Base-by-base conservation (phyloP, 2,797 vertebrate species). In the Dicrostonyx torquatus region DNA sequence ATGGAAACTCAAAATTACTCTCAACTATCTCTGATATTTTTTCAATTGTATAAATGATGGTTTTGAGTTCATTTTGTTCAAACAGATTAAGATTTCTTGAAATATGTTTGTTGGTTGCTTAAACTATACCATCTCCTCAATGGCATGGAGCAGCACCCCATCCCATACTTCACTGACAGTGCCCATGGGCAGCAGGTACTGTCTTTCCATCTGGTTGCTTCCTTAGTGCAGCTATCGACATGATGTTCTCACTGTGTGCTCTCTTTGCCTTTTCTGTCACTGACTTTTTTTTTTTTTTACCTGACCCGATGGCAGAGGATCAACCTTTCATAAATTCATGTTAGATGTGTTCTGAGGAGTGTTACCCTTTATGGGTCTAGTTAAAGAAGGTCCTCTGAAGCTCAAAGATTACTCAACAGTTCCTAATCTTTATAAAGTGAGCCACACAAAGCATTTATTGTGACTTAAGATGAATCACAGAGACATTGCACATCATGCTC, bases 361-460 rank as follows among this genome's bases (percentile, higher is more conserved):
- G 53, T 83, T 37, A 43, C 29, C 14, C 6, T 85, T 79, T 45
- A 75, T 24, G 17, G 3, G 6, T 13, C 40, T 40, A 50, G 18
- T 45, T 73, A 78, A 75, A 88, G 43, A 84, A 22, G 6, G 4
- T 45, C 94, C 14, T 91, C 91, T 66, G 86, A 68, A 97, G 29
- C 50, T 31, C 72, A 88, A 94, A 94, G 84, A 83, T 91, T 96
- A 97, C 94, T 96, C 53, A 96, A 95, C 94, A 95, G 97, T 53
- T 90, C 7, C 55, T 90, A 17, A 55, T 92, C 95, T 97, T 95
- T 94, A 96, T 95, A 55, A 96, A 97, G 87, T 73, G 50, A 91
- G 62, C 68, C 43, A 10, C 29, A 45, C 78, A 53, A 91, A 62
- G 73, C 80, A 55, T 50, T 96, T 93, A 85, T 92, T 94, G 66